Base-by-base conservation (phyloP, 2,797 vertebrate species). In the Bovichtus variegatus region DNA sequence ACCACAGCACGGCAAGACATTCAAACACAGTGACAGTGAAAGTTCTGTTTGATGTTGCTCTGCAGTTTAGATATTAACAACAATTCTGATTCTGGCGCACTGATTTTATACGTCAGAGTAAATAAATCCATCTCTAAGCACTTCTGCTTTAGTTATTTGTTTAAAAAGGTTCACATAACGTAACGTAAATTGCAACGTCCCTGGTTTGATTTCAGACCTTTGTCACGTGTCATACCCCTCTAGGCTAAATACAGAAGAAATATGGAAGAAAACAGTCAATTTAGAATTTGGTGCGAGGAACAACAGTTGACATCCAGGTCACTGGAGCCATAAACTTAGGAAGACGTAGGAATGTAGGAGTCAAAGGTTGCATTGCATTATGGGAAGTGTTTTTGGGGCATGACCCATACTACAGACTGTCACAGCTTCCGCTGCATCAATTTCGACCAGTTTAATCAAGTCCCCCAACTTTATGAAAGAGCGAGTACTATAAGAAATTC, bases 1-100 rank as follows among this genome's bases (percentile, higher is more conserved):
- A 29, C 9, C 21, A 11, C 54, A 74, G 59, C 16, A 27, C 6
- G 19, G n/a, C 54, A 36, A 64, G 7, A 62, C 16, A 51, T 43
- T 44, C 50, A 77, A 53, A 76, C 64, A 54, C 23, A 47, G 19
- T 47, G 21, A 25, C 10, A 55, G 63, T 6, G 23, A 16, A 69
- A 46, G 19, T 36, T 66, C 49, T 29, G 10, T 2, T 64, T 46
- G 8, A 44, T 21, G 23, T 61, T 27, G 9, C 31, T 55, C 5
- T 74, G 47, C 8, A 41, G 4, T 4, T 51, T 3, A 50, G 57
- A 61, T 57, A 43, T 12, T 40, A 15, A 38, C 19, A 19, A 50
- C 11, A 21, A 57, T 19, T 21, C 0, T 8, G 5, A 43, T 58
- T 23, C 4, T 10, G 51, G 1, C 5, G 10, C 18, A 5, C 0